A percentile compares a stretch with the other conserved stretches of the same genome.
phyloP scores from a whole-genome alignment of 2,888 invertebrate species.

The Cheilosia vulpina region DNA sequence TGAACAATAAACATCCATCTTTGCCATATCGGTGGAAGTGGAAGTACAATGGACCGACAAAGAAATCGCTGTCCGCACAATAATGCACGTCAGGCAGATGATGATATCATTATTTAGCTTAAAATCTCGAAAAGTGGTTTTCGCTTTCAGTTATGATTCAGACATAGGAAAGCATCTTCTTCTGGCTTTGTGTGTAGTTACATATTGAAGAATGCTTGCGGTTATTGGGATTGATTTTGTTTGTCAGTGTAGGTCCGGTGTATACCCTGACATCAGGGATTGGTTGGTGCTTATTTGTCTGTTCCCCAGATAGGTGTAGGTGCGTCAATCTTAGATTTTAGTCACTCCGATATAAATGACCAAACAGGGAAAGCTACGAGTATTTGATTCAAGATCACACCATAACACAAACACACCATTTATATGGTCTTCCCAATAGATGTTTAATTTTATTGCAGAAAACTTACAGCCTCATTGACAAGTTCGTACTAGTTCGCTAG shows the following conservation, averaged over 20 bases:
- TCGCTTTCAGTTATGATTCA: constrained; percentile 26
- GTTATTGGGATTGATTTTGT: neutral
- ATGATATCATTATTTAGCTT: constrained; percentile 60
- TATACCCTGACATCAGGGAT: neutral
- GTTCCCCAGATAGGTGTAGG: too few species aligned
- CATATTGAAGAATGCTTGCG: neutral
- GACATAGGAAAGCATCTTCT: constrained; percentile 23
- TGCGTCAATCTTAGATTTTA: too few species aligned
- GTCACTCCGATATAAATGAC: too few species aligned
- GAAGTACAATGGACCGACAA: constrained; percentile 13
- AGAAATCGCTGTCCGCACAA: constrained; percentile 26
- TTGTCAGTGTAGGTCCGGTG: neutral
- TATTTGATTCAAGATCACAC: too few species aligned
- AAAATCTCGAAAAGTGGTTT: constrained; percentile 30
- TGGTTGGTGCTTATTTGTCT: too few species aligned
- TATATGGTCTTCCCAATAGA: too few species aligned
- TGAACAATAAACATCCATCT: neutral
- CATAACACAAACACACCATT: too few species aligned
- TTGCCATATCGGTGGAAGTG: neutral
- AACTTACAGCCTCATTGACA: too few species aligned
- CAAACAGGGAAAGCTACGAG: too few species aligned
- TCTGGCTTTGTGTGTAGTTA: constrained; percentile 4
- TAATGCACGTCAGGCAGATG: constrained; percentile 27
- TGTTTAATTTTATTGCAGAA: too few species aligned
- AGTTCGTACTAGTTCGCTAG: too few species aligned